A percentile compares a stretch with the other conserved stretches of the same genome.
phyloP scores from a whole-genome alignment of 2,888 invertebrate species.

The Meiosimyza platycephala region DNA sequence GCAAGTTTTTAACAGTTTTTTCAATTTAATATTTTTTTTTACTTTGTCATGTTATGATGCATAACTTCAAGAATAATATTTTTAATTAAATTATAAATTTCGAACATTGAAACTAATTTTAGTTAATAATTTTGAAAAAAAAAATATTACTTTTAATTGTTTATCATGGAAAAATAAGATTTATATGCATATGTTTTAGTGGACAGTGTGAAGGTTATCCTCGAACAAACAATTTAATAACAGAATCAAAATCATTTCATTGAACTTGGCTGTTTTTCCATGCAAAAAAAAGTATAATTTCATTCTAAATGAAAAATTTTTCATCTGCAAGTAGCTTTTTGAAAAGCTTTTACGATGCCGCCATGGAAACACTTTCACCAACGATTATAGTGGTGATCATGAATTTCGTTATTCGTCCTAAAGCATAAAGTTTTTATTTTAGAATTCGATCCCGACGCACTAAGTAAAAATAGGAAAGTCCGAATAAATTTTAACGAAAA shows the following conservation, averaged over 20 bases:
- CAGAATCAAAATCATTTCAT: constrained; percentile 24
- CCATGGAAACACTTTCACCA: too few species aligned
- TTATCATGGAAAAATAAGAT: constrained; percentile 22
- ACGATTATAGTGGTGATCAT: too few species aligned
- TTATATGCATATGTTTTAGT: constrained; percentile 4
- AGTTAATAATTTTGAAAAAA: background rate
- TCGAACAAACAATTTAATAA: background rate
- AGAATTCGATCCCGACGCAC: constrained; percentile 33
- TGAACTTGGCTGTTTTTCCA: constrained; percentile 33
- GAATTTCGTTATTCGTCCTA: too few species aligned
- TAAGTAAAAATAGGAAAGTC: constrained; percentile 32
- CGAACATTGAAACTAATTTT: background rate
- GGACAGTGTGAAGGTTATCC: constrained; percentile 10
- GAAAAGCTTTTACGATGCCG: too few species aligned
- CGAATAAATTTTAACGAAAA: constrained; percentile 49
- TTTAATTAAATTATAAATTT: background rate
- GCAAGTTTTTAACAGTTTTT: too few species aligned
- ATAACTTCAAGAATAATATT: too few species aligned
- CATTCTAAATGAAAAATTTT: background rate
- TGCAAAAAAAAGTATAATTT: constrained; percentile 10
- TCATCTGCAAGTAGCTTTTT: too few species aligned
- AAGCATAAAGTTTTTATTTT: constrained; percentile 13
- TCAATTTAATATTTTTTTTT: too few species aligned
- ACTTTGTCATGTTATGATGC: too few species aligned
- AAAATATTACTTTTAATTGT: background rate